A percentile compares a stretch with the other conserved stretches of the same genome.
Conservation (phyloP, 2,113 vertebrate genomes). For the Rynchops niger region DNA sequence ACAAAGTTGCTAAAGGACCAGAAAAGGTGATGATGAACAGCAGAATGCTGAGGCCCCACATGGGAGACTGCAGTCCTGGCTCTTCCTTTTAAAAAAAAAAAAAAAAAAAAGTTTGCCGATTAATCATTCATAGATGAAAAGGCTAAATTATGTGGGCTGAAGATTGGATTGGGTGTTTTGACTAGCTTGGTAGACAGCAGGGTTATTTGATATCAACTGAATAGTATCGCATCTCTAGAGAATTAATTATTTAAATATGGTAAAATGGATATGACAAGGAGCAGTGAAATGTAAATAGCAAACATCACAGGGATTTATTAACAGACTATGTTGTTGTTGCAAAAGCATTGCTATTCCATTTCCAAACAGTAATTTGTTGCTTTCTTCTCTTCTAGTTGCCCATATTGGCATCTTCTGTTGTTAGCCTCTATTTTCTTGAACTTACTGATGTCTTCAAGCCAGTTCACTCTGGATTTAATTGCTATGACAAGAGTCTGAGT, state of each 20-base stretch:
- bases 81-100: not conserved
- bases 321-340: not conserved
- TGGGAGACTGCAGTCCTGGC: not conserved
- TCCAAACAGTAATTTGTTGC: not conserved
- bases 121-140: not conserved
- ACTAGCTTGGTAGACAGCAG: not conserved
- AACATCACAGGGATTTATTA: not conserved
- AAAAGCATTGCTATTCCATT: not conserved
- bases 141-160: not conserved
- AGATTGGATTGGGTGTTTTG: not conserved
- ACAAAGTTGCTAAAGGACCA: not conserved
- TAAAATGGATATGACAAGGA: not conserved
- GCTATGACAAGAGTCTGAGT: slow-evolving; percentile 94
- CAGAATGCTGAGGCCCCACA: not conserved
- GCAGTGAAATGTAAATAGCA: not conserved
- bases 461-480: slow-evolving; percentile 91
- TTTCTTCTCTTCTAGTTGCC: slow-evolving; percentile 83
- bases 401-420: slow-evolving; percentile 93
- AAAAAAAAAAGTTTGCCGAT: not conserved
- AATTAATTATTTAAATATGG: slow-evolving; percentile 19
- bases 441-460: slow-evolving; percentile 97
- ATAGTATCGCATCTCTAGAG: not conserved
- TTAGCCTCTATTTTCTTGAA: slow-evolving; percentile 97
- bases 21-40: not conserved
- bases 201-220: not conserved